Evolutionary conservation across 2,888 invertebrate species (phyloP), one percentile per base, ranked within the genome.

Genomic region (Neoitamus cyanurus): DNA sequence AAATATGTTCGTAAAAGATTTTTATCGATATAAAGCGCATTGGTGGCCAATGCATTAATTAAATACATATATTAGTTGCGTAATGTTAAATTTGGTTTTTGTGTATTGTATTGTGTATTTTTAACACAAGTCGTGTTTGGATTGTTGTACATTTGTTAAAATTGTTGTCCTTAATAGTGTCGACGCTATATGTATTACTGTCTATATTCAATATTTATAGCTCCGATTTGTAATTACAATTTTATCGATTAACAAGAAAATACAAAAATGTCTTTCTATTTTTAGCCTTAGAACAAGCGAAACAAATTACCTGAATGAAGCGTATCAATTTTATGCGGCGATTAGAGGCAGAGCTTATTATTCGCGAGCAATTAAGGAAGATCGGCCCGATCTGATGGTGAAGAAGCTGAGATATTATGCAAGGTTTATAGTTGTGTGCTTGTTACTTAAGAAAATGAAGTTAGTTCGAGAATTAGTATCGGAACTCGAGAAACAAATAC

Each of bases 321-420:
- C 99, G 78, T 98, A 96, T 92, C 97, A 98, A 85, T 99, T 99
- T 92, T 99, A 99, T 93, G 96, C 97, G 78, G 98, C 99, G 15
- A 99, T 99, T 88, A 93, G 98, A 88, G 97, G 97, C 86, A 93
- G 99, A 88, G 97, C 97, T 25, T 99, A 99, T 91, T 99, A 98
- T 91, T 97, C 97, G 83, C 94, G 97, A 89, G 98, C 98, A 0
- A 95, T 95, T 87, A 97, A 97, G 90, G 98, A 98, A 92, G 97
- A 98, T 91, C 95, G 97, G 86, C 96, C 98, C 87, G 98, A 99
- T 90, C 91, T 99, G 86, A 98, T 99, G 97, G 98, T 99, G 87
- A 99, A 99, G 92, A 99, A 99, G 91, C 92, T 99, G 84, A 92
- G 96, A 85, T 99, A 98, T 90, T 99, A 98, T 92, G 98, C 98